A percentile compares a stretch with the other conserved stretches of the same genome.
These are phyloP conservation scores for Drosophila bifasciata DNA, from an alignment of 1,140 invertebrate species.

Conservation along the genomic window DNA sequence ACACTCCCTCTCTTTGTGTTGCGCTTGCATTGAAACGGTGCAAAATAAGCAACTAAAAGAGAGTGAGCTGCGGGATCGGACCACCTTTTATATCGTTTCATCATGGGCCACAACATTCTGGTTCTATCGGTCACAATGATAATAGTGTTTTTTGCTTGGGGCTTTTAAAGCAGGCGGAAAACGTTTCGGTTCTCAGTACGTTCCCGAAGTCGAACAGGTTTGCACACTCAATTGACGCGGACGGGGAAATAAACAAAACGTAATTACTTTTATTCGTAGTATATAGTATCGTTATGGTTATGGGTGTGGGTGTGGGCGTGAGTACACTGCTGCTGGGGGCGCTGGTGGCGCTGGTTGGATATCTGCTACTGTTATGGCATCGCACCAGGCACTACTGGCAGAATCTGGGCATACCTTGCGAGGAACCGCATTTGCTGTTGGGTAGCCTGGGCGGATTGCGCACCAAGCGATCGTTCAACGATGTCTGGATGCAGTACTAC, in stretches of 20 bases:
- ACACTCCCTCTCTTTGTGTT: too few species aligned
- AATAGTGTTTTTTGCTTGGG: background rate
- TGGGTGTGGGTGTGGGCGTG: constrained; percentile 38
- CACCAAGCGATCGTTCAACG: constrained; percentile 25
- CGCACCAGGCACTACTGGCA: constrained; percentile 79
- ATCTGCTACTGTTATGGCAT: constrained; percentile 31
- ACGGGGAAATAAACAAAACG: background rate
- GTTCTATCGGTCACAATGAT: constrained; percentile 41
- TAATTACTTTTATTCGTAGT: background rate
- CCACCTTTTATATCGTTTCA: too few species aligned
- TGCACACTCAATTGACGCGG: background rate
- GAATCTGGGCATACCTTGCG: constrained; percentile 81
- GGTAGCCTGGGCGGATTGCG: constrained; percentile 70
- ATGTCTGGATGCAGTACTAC: constrained; percentile 68
- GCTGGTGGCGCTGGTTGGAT: constrained; percentile 34
- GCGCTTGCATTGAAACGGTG: too few species aligned
- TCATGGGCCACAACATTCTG: too few species aligned
- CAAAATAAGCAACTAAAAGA: too few species aligned
- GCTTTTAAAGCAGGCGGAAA: background rate
- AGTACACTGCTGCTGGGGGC: constrained; percentile 32
- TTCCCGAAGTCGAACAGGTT: background rate
- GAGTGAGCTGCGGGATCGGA: too few species aligned
- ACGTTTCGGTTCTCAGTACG: background rate
- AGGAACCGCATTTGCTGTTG: constrained; percentile 71
- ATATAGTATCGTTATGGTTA: background rate